Base-by-base conservation (phyloP, 35 echinoderm and acorn worm species). In the Chiridota heheva region DNA sequence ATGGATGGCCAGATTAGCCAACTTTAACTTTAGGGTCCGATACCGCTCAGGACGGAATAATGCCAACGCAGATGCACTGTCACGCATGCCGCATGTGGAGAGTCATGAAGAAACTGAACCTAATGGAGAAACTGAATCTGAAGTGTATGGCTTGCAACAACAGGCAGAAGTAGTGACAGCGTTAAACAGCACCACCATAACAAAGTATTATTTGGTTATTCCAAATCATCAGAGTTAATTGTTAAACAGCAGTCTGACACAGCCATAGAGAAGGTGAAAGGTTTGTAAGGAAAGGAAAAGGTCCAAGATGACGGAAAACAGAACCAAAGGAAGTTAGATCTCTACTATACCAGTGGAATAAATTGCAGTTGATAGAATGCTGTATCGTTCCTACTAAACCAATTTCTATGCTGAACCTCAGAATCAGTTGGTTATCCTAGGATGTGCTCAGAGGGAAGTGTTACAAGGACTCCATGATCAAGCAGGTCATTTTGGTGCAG, bases 1-100 rank as follows among this genome's bases (percentile, higher is more conserved):
- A 32, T 78, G 73, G 73, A 22, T 78, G 24, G 45, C 73, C 28
- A n/a, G 44, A 63, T 30, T 63, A n/a, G 60, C 60, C 60, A 63
- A 63, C 32, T 63, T 63, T 28, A 20, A 63, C 32, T 63, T 26
- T 30, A 1, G 20, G 10, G 32, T 63, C 60, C 0, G n/a, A 20
- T 2, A 63, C 60, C n/a, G 32, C n/a, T 2, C 60, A 63, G 60
- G 60, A 20, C n/a, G 32, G 60, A 30, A 63, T 26, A 63, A 63
- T 63, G 26, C 60, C 60, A 63, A 63, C 32, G 60, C 60, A 12
- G 60, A 63, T 29, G 60, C 60, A 63, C 60, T 63, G 60, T 63
- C 60, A 16, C 2, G 60, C 26, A 20, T 63, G 20, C n/a, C 12
- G 8, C 15, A 26, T 12, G 61, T 25, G 10, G 15, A 26, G 61